phyloP scores from a whole-genome alignment of 2,888 invertebrate species.

The Heliconius cydno region DNA sequence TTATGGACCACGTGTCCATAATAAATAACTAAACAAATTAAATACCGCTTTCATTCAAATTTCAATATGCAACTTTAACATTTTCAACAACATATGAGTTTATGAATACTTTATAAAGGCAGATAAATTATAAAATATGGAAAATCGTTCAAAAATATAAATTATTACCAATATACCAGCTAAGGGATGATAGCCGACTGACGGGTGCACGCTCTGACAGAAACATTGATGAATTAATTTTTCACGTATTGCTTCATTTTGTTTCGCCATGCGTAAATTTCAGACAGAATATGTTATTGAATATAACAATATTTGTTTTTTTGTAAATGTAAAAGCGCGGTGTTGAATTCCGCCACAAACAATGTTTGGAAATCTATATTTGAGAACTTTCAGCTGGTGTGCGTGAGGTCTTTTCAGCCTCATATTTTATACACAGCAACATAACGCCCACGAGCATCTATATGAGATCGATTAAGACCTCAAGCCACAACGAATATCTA shows the following conservation, averaged over 20 bases:
- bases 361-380: too few relatives aligned
- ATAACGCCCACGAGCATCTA: too few relatives aligned
- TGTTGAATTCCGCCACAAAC: too few relatives aligned
- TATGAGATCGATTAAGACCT: too few relatives aligned
- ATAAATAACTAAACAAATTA: background rate
- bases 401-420: too few relatives aligned
- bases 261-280: background rate
- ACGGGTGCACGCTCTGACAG: constrained; percentile 23
- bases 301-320: too few relatives aligned
- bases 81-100: background rate
- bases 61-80: background rate
- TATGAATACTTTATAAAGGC: constrained; percentile 7
- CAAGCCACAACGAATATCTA: too few relatives aligned
- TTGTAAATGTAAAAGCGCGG: too few relatives aligned
- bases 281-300: background rate
- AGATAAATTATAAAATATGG: constrained; percentile 1
- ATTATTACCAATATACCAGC: constrained; percentile 28
- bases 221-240: constrained; percentile 34
- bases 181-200: constrained; percentile 23
- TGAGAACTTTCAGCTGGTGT: too few relatives aligned
- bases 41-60: background rate
- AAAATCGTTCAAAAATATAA: constrained; percentile 26
- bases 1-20: too few relatives aligned
- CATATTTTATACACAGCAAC: too few relatives aligned
- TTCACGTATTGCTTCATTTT: constrained; percentile 22